Base-by-base conservation (phyloP, 1,140 invertebrate genomes). In the Manduca sexta region DNA sequence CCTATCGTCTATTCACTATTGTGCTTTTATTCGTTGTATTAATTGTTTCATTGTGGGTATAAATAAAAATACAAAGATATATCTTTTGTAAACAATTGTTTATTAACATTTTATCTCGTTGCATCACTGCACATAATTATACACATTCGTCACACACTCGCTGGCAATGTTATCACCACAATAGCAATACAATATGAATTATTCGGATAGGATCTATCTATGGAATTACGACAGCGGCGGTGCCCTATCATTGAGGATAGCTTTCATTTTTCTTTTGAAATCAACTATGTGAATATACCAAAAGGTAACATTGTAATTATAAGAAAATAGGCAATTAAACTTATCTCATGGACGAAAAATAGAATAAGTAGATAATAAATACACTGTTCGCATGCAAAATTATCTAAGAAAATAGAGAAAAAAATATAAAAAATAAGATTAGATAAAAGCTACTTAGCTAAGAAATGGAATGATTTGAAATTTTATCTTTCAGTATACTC, bases 81-180 rank as follows among this genome's bases (percentile, higher is more conserved):
- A 84, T 85, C 72, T 85, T 85, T 85, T 85, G 76, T 85, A 82
- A 84, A 85, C 82, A 85, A 85, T 83, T 85, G 77, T 85, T 85
- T 85, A 83, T 85, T 85, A 85, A 85, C 82, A 84, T 84, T 83
- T 84, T 83, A 83, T 83, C 72, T 80, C 65, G 67, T 72, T 75
- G 72, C 71, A 75, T 81, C 70, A 64, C 72, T 74, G 74, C 78
- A 80, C 68, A 75, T 71, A 75, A 72, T 74, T 68, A 70, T 74
- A 82, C 72, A 78, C 75, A 72, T 78, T 69, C 75, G 72, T 79
- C 74, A 69, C 72, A 74, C 76, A 81, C 64, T 68, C 73, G 66
- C 70, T 70, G 71, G 67, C 74, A 75, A 73, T 66, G 65, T 63
- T 71, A 69, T 75, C 73, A 78, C 75, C 61, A 59, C 43, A 70